Conservation (phyloP, 2,888 invertebrate genomes). For the Ormyrus thymus region DNA sequence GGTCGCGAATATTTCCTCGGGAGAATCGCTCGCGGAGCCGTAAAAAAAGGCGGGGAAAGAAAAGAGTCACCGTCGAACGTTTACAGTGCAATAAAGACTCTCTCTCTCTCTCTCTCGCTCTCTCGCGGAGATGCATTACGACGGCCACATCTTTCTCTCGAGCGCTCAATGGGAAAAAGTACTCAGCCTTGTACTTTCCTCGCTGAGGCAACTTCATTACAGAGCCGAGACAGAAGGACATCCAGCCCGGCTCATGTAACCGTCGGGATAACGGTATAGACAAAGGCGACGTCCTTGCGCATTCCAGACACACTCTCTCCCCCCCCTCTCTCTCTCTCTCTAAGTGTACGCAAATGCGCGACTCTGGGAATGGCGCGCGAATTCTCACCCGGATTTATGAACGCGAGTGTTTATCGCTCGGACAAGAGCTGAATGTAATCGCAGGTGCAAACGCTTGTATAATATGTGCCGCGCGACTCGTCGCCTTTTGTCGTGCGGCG, state of each 20-base stretch:
- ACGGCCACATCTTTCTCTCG: conserved; percentile 21
- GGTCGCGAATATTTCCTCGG: conserved; percentile 28
- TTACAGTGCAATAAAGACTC: conserved; percentile 53
- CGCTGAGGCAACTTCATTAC: conserved; percentile 56
- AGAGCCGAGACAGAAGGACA: conserved; percentile 47
- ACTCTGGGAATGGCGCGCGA: conserved; percentile 13
- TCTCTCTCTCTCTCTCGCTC: neutral
- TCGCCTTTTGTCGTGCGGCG: neutral
- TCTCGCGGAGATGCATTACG: conserved; percentile 34
- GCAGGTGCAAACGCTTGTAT: conserved; percentile 7
- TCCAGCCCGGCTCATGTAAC: conserved; percentile 49
- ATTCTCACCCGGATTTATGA: conserved; percentile 5
- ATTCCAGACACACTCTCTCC: conserved; percentile 4
- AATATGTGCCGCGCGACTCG: neutral
- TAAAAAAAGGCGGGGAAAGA: conserved; percentile 18
- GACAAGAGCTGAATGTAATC: conserved; percentile 8
- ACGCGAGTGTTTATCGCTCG: neutral
- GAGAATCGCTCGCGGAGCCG: neutral
- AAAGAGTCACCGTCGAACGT: conserved; percentile 36
- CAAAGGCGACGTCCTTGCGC: conserved; percentile 43
- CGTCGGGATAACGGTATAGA: conserved; percentile 56
- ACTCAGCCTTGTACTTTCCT: conserved; percentile 54
- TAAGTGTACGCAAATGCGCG: neutral
- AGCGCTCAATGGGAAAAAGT: conserved; percentile 51
- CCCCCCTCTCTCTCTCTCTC: too few relatives aligned